These are phyloP conservation scores for Arrhopalites spinosus DNA, from an alignment of 2,888 invertebrate genomes.

Conservation along the genomic window DNA sequence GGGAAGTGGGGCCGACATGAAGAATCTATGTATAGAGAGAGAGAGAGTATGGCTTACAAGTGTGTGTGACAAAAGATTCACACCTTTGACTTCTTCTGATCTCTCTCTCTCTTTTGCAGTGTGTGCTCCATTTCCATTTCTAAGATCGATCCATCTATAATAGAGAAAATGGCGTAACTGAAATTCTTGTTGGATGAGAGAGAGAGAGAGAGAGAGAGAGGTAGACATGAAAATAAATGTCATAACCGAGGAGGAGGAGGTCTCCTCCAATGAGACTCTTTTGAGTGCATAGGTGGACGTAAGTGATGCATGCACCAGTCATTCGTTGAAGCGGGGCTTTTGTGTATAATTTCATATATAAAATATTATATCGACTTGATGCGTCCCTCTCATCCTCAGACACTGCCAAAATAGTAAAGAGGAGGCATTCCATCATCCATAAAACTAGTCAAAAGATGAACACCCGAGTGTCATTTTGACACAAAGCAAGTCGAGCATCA, in stretches of 20 bases:
- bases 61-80: conserved; percentile 31
- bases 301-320: conserved; percentile 6
- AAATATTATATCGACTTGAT: conserved; percentile 20
- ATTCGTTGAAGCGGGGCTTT: background rate
- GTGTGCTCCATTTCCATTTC: conserved; percentile 14
- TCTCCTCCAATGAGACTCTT: background rate
- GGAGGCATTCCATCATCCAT: conserved; percentile 33
- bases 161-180: conserved; percentile 27
- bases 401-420: too few relatives aligned
- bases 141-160: conserved; percentile 19
- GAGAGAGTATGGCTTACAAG: conserved; percentile 5
- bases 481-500: conserved; percentile 26
- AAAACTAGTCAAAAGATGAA: conserved; percentile 32
- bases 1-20: conserved; percentile 3
- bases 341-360: conserved; percentile 23
- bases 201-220: background rate
- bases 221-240: conserved; percentile 12
- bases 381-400: background rate
- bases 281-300: background rate
- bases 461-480: conserved; percentile 34
- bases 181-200: conserved; percentile 19
- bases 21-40: background rate
- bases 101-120: background rate
- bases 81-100: conserved; percentile 27
- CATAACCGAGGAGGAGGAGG: conserved; percentile 1